Conservation (phyloP, 2,888 invertebrate species). For the Aphidius colemani region DNA sequence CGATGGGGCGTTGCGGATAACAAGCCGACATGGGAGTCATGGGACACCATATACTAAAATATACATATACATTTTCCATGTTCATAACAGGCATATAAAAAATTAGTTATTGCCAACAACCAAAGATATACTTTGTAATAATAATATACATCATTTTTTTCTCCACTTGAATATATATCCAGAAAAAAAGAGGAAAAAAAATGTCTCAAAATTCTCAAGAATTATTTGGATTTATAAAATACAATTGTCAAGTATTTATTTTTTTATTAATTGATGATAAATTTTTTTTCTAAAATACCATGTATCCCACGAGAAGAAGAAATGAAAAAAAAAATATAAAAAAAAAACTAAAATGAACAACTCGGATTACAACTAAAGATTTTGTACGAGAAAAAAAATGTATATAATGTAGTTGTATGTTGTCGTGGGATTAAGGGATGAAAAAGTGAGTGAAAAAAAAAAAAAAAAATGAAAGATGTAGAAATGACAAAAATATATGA, state of each 20-base stretch:
- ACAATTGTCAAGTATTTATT: neutral
- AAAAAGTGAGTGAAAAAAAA: neutral
- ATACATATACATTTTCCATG: constrained; percentile 17
- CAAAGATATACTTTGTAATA: neutral
- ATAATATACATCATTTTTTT: constrained; percentile 4
- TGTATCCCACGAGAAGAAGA: neutral
- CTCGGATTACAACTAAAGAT: neutral
- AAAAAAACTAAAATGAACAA: constrained; percentile 7
- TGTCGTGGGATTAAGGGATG: constrained; percentile 5
- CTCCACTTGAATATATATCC: neutral
- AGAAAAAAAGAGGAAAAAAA: too few species aligned
- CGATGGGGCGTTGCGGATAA: constrained; percentile 59
- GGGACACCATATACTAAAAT: constrained; percentile 47
- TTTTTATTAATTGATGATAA: neutral
- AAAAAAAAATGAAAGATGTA: constrained; percentile 4
- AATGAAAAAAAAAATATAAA: too few species aligned
- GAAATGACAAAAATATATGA: constrained; percentile 6
- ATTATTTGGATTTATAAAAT: constrained; percentile 1
- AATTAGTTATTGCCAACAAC: constrained; percentile 23
- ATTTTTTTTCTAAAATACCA: neutral
- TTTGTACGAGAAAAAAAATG: constrained; percentile 6
- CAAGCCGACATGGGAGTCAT: constrained; percentile 60
- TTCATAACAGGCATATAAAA: neutral
- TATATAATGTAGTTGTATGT: neutral
- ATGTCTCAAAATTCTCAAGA: neutral